Conservation (phyloP, 2,888 invertebrate genomes). For the Ophioninae sp. region DNA sequence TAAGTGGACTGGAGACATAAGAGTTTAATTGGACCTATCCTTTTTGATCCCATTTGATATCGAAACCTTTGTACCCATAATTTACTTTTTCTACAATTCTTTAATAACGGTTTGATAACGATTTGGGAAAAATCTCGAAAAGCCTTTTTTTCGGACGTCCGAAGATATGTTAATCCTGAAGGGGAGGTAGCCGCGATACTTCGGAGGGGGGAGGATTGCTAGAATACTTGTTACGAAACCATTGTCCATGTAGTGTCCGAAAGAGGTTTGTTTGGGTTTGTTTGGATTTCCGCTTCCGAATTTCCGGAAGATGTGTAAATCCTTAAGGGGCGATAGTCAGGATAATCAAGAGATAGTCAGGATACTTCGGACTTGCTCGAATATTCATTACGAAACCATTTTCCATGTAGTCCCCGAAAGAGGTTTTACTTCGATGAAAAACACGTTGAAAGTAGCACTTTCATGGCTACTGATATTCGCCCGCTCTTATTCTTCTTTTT, state of each 20-base stretch:
- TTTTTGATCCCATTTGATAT: background rate
- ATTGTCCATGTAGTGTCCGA: constrained; percentile 18
- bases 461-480: background rate
- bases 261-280: constrained; percentile 38
- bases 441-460: constrained; percentile 29
- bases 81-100: background rate
- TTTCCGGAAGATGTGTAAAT: too few species aligned
- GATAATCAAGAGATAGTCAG: constrained; percentile 21
- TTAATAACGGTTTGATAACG: too few species aligned
- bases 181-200: constrained; percentile 22
- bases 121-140: too few species aligned
- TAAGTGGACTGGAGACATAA: constrained; percentile 60
- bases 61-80: background rate
- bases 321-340: constrained; percentile 9
- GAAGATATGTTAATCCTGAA: background rate
- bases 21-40: background rate
- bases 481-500: constrained; percentile 2
- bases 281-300: too few species aligned
- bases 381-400: constrained; percentile 26
- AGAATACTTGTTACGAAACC: constrained; percentile 22
- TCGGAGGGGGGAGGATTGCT: constrained; percentile 10
- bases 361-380: constrained; percentile 27
- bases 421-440: constrained; percentile 37
- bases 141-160: too few species aligned
- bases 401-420: constrained; percentile 30